Percentiles rank a stretch among this genome's conserved stretches.
These are phyloP conservation scores for Melieria crassipennis DNA, from an alignment of 2,888 invertebrate species.

Conservation along the genomic window DNA sequence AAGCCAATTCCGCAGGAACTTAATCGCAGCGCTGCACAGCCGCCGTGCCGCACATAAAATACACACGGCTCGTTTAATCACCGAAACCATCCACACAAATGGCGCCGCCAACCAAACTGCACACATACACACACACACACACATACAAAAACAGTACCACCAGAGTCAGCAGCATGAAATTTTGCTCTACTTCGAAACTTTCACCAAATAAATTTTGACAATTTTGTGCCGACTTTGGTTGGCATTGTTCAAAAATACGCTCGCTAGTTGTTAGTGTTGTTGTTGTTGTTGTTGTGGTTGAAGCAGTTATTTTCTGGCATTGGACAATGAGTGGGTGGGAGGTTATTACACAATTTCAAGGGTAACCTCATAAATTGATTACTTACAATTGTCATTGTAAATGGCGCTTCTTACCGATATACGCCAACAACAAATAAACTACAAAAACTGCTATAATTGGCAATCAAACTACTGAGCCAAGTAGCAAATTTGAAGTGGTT, in stretches of 20 bases:
- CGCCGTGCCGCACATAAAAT: no score
- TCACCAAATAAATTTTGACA: no score
- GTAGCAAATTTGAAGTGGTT: no score
- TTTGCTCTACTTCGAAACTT: no score
- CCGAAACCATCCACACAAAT: no score
- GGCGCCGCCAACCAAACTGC: no score
- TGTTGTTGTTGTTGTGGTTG: background rate
- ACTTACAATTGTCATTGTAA: conserved; percentile 23
- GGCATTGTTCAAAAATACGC: background rate
- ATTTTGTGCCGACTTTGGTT: background rate
- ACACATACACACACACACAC: background rate
- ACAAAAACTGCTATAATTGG: no score
- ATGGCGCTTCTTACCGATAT: background rate
- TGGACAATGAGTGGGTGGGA: background rate
- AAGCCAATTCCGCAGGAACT: no score
- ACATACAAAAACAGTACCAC: background rate
- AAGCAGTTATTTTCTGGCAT: background rate
- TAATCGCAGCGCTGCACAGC: no score
- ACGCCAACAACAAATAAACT: background rate
- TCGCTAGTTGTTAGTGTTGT: background rate
- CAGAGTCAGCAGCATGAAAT: no score
- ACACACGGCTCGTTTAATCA: no score
- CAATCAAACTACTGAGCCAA: no score
- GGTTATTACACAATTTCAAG: conserved; percentile 17
- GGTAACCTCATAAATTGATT: conserved; percentile 19